Conservation (phyloP, 2,797 vertebrate genomes). For the Coregonus suidteri region DNA sequence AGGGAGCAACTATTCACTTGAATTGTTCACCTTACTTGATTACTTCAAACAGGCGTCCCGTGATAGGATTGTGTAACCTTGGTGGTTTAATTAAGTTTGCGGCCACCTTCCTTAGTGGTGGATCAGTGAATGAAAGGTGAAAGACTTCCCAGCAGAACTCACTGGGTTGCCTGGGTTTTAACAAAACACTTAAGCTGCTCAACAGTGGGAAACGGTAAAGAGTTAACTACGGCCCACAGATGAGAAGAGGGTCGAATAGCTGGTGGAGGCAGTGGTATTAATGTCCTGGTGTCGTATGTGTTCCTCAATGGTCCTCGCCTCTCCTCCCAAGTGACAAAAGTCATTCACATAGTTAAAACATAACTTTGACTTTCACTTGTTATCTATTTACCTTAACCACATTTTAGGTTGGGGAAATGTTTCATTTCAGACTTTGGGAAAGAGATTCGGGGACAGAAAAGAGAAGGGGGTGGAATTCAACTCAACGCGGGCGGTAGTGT, state of each 20-base stretch:
- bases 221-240: constrained; percentile 2
- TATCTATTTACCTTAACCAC: background rate
- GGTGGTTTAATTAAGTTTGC: constrained; percentile 31
- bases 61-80: constrained; percentile 35
- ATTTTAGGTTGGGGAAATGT: background rate
- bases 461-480: background rate
- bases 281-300: background rate
- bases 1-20: background rate
- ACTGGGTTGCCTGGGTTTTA: constrained; percentile 29
- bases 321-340: background rate
- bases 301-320: background rate
- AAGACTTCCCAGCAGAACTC: constrained; percentile 4
- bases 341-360: background rate
- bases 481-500: background rate
- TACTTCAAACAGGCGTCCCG: constrained; percentile 14
- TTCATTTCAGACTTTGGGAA: background rate
- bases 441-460: background rate
- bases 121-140: constrained; percentile 25
- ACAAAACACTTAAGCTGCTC: constrained; percentile 50
- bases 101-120: constrained; percentile 31
- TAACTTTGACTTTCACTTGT: background rate
- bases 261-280: background rate
- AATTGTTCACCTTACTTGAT: constrained; percentile 15
- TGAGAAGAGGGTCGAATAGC: background rate
- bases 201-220: constrained; percentile 11